Conservation (phyloP, 2,113 vertebrate genomes). For the Serinus canaria region DNA sequence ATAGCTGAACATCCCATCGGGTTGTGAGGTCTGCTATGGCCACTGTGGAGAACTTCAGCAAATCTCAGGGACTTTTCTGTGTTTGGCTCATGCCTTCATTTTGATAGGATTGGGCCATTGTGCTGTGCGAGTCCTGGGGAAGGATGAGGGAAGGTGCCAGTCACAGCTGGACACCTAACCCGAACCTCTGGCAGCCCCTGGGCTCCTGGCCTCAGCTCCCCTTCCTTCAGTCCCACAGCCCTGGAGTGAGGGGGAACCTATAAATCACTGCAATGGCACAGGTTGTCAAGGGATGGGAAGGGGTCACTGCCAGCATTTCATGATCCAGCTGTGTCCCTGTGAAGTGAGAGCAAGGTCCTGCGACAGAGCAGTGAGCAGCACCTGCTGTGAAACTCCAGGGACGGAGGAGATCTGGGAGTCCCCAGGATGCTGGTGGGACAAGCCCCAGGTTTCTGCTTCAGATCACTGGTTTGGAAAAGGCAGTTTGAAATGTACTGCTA, state of each 20-base stretch:
- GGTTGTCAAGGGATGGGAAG: background rate
- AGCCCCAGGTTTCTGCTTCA: background rate
- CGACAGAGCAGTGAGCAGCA: background rate
- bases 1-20: background rate
- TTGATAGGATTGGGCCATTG: background rate
- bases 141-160: background rate
- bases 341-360: background rate
- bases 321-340: background rate
- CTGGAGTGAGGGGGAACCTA: rapidly evolving
- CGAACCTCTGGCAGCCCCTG: background rate
- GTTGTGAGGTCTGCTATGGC: background rate
- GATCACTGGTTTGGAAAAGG: background rate
- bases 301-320: background rate
- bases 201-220: background rate
- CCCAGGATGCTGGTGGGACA: background rate
- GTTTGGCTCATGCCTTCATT: background rate
- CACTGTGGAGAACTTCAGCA: background rate
- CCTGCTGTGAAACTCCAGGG: background rate
- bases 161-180: background rate
- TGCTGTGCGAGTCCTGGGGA: background rate
- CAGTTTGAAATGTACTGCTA: background rate
- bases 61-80: background rate
- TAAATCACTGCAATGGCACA: background rate
- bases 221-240: background rate
- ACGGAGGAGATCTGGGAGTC: rapidly evolving